Percentiles rank a stretch among this genome's conserved stretches.
phyloP scores from a whole-genome alignment of 92 coral and sea anemone genomes.

The Virgularia gustaviana region DNA sequence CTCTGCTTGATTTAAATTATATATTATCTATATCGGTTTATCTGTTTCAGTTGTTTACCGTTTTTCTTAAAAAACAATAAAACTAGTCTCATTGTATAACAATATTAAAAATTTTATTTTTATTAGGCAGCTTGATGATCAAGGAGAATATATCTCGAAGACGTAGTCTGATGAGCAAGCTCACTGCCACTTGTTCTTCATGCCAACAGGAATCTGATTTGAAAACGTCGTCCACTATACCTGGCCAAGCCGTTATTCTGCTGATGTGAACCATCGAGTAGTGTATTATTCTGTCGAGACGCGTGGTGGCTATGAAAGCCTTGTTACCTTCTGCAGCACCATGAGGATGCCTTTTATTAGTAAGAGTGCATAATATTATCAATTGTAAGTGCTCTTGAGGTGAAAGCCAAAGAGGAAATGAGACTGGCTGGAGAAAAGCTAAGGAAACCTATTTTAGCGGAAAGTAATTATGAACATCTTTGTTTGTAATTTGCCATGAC shows the following conservation, averaged over 20 bases:
- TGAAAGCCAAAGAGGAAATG: background rate
- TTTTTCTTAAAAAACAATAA: too few relatives aligned
- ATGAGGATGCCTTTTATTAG: conserved; percentile 4
- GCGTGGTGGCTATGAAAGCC: conserved; percentile 8
- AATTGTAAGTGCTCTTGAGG: conserved; percentile 12
- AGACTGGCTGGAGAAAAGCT: conserved; percentile 1
- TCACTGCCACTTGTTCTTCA: background rate
- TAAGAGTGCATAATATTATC: background rate
- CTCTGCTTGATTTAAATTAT: too few relatives aligned
- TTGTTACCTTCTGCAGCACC: conserved; percentile 2
- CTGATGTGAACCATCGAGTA: conserved; percentile 8
- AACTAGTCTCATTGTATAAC: too few relatives aligned
- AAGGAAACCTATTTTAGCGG: background rate
- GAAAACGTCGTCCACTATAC: background rate
- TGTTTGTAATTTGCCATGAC: too few relatives aligned
- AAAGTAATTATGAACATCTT: background rate
- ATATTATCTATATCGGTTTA: too few relatives aligned
- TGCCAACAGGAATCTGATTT: background rate
- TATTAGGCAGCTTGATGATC: background rate
- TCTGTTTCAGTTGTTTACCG: too few relatives aligned
- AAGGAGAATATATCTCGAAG: background rate
- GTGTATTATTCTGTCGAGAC: conserved; percentile 3
- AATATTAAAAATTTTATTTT: too few relatives aligned
- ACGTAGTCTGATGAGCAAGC: background rate
- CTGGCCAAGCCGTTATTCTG: background rate